Base-by-base conservation (phyloP, 2,113 vertebrate species). In the Rhipidura dahli region DNA sequence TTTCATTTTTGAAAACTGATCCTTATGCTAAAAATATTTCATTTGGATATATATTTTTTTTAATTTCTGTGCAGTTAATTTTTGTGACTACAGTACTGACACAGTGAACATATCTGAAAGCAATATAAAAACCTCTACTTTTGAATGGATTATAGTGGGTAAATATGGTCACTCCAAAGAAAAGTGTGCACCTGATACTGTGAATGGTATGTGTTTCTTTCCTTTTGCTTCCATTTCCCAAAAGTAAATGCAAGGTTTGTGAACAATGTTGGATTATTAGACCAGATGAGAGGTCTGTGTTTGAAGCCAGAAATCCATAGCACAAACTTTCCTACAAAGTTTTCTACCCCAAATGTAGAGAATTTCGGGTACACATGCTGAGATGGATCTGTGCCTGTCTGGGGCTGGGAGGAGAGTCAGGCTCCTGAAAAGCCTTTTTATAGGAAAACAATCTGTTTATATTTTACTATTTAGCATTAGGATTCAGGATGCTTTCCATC, bases 31-130 rank as follows among this genome's bases (percentile, higher is more conserved):
- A 80, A 91, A 82, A 44, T 37, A 73, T 35, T 86, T 92, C 2
- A 73, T 56, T 19, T 49, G 15, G 39, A 78, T 60, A 40, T 33
- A 24, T 28, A 15, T 28, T 26, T 47, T 68, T 85, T 82, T 42
- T n/a, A n/a, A 27, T 68, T 94, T 49, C 22, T 60, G 56, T 82
- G 35, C 64, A 98, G 97, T n/a, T 92, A 97, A 97, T 92, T 98
- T 98, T 88, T 98, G 95, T 96, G 87, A 87, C 64, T 56, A 22
- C 5, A 93, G 88, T 60, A 78, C 53, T 35, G 59, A 17, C 16
- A 14, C 14, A 37, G 33, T n/a, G 54, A 93, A 44, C 26, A 22
- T 35, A 65, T 90, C 75, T 83, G 83, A 70, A 85, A 13, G 4
- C 2, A 3, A 5, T 64, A 51, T 6, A 71, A 56, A 68, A 37